phyloP scores from a whole-genome alignment of 2,888 invertebrate species.

The Lepidocyrtinus sp. region DNA sequence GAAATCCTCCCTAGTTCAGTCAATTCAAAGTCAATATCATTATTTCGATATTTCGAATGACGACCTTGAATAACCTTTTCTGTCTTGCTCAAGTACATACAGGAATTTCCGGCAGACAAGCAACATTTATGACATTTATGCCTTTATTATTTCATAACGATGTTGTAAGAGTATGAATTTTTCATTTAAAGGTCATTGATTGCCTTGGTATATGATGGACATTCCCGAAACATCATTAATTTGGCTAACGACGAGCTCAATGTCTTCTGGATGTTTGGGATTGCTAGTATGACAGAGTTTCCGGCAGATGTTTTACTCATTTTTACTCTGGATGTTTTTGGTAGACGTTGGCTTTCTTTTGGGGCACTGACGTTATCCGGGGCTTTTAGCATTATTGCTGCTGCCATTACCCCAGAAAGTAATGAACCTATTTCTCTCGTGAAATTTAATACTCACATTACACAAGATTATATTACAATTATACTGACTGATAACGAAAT shows the following conservation, averaged over 20 bases:
- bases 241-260: conserved; percentile 72
- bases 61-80: too few relatives aligned
- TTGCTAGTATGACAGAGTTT: conserved; percentile 86
- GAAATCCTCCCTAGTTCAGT: too few relatives aligned
- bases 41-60: too few relatives aligned
- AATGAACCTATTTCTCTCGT: conserved; percentile 17
- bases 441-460: background rate
- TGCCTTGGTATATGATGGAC: conserved; percentile 89
- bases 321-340: conserved; percentile 84
- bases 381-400: conserved; percentile 84
- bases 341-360: conserved; percentile 87
- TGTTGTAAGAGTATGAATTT: too few relatives aligned
- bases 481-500: background rate
- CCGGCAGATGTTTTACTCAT: conserved; percentile 89
- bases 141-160: too few relatives aligned
- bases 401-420: conserved; percentile 80
- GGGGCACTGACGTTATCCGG: conserved; percentile 87
- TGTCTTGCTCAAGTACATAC: background rate
- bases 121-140: too few relatives aligned
- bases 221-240: conserved; percentile 89
- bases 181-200: conserved; percentile 81
- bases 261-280: conserved; percentile 59
- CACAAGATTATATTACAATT: background rate
- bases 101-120: too few relatives aligned
- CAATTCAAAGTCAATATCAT: too few relatives aligned